Conservation (phyloP, 2,113 vertebrate species). For the Elgaria multicarinata region DNA sequence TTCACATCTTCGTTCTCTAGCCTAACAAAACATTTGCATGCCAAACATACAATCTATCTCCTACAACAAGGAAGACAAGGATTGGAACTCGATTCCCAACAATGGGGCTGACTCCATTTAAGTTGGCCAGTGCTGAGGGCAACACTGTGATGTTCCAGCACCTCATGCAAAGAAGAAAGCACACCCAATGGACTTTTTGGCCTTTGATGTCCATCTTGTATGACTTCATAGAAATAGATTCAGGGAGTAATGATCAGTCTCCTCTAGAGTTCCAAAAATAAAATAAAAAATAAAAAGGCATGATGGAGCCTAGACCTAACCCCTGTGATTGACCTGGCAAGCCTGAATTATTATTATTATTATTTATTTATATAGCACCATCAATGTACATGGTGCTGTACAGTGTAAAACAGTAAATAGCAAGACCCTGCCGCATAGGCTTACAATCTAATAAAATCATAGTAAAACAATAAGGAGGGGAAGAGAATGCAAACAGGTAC, state of each 20-base stretch:
- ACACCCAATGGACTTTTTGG: conserved; percentile 83
- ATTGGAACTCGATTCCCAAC: conserved; percentile 80
- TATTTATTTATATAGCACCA: no score
- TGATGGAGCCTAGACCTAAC: conserved; percentile 85
- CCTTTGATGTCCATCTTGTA: conserved; percentile 85
- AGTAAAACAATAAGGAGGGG: no score
- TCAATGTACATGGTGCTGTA: no score
- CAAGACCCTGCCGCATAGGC: no score
- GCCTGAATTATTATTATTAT: no score
- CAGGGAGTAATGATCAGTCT: conserved; percentile 81
- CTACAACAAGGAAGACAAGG: conserved; percentile 70
- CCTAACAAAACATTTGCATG: conserved; percentile 83
- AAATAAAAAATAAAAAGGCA: no score
- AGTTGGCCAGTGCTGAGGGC: conserved; percentile 85
- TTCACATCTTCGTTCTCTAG: conserved; percentile 85
- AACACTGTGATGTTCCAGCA: conserved; percentile 87
- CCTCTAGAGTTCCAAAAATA: conserved; percentile 86
- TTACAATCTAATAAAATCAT: no score
- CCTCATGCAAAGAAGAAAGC: conserved; percentile 81
- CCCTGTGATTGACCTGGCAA: conserved; percentile 87
- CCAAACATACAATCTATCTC: conserved; percentile 83
- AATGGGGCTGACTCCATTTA: conserved; percentile 85
- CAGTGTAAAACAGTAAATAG: no score
- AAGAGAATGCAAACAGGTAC: no score
- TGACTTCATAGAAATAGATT: conserved; percentile 88